Evolutionary conservation across 2,797 vertebrate genomes (phyloP), one percentile per base, ranked within the genome.

Genomic region (Babyrousa celebensis): DNA sequence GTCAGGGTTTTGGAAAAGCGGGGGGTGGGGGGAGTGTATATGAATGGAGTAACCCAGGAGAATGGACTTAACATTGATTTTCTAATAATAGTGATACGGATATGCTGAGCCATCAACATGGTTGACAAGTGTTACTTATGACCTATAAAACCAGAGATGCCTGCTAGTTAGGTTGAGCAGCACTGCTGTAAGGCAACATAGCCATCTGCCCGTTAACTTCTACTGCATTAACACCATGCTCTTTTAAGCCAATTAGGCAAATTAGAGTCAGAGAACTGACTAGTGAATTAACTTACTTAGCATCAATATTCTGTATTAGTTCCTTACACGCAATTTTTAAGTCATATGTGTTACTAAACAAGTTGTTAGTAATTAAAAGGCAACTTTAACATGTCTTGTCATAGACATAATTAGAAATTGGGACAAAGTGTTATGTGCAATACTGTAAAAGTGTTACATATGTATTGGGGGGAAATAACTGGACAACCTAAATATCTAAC

Each of bases 161-260:
- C 29, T 43, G 29, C 63, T 40, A 16, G 2, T 83, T 68, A 86
- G 29, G 29, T 25, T 52, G 36, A 68, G 36, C 27, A 54, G 14
- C 54, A 58, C 0, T 71, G 29, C 29, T 48, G 1, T 54, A n/a
- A 90, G 7, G 23, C 70, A 63, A 14, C 32, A 32, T 20, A 65
- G 4, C 29, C 63, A 11, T 94, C 85, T 1, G 0, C 27, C 63
- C 82, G 29, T 68, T 68, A 70, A 40, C 65, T 17, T 1, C 78
- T 85, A 65, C 43, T n/a, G 25, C 0, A 15, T 74, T 82, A 65
- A 25, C 63, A n/a, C 71, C 32, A 12, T 79, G 18, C 36, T 85
- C 58, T 85, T 88, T 89, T 71, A 56, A 82, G 54, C 70, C 60
- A 87, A 65, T 85, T 94, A 90, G 91, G 54, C 67, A 77, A 58